Conservation (phyloP, 1,140 invertebrate genomes). For the Habropoda laboriosa region DNA sequence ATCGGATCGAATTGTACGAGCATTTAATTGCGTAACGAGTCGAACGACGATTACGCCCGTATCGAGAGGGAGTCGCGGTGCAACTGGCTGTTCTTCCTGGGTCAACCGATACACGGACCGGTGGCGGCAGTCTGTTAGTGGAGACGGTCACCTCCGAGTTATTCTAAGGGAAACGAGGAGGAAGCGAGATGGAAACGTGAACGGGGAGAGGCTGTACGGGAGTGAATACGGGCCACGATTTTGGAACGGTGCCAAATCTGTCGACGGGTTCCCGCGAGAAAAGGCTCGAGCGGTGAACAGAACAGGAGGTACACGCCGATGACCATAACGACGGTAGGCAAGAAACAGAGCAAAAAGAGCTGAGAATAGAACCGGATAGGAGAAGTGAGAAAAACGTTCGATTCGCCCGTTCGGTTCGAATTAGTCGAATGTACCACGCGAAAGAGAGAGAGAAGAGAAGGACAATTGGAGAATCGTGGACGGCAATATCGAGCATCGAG, state of each 20-base stretch:
- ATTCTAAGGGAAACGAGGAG: conserved; percentile 75
- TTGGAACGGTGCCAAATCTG: conserved; percentile 58
- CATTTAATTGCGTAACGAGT: conserved; percentile 55
- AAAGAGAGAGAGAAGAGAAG: not conserved
- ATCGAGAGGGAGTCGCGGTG: conserved; percentile 71
- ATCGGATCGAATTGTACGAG: conserved; percentile 20
- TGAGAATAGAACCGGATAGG: not conserved
- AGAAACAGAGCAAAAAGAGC: conserved; percentile 9
- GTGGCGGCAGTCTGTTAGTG: conserved; percentile 62
- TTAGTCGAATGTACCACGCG: not conserved
- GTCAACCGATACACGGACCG: conserved; percentile 59
- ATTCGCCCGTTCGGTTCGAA: not conserved
- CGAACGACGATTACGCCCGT: conserved; percentile 65
- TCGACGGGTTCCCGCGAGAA: conserved; percentile 38
- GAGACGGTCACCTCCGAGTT: conserved; percentile 79
- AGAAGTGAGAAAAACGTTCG: conserved; percentile 1
- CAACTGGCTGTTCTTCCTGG: conserved; percentile 71
- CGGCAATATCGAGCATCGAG: too few relatives aligned
- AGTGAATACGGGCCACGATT: conserved; percentile 3
- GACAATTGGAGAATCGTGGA: too few relatives aligned
- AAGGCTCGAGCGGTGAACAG: too few relatives aligned
- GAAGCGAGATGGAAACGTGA: conserved; percentile 25
- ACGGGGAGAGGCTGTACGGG: conserved; percentile 17
- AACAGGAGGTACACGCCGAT: too few relatives aligned
- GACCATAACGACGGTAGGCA: not conserved